phyloP scores from a whole-genome alignment of 2,888 invertebrate genomes.

The Carpatolechia fugitivella region DNA sequence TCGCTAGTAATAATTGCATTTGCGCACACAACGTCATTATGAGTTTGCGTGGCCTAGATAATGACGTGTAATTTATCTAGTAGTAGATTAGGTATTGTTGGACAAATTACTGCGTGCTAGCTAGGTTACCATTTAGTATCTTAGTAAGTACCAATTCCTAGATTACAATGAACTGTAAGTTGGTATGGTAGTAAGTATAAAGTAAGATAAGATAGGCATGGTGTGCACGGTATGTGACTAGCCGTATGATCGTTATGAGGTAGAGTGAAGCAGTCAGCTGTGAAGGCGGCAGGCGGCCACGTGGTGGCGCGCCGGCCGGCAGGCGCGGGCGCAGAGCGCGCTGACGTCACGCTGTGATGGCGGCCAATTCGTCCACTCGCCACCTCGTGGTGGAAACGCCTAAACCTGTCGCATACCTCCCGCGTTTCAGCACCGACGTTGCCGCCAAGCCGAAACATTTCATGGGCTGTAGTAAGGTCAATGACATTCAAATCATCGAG shows the following conservation, averaged over 20 bases:
- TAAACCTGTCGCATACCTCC: conserved; percentile 61
- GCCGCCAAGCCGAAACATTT: conserved; percentile 60
- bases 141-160: too few species aligned
- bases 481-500: conserved; percentile 42
- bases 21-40: conserved; percentile 18
- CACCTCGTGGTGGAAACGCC: conserved; percentile 42
- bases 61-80: conserved; percentile 34
- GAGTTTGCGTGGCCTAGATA: conserved; percentile 33
- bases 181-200: not conserved
- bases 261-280: conserved; percentile 49
- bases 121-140: not conserved
- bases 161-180: not conserved
- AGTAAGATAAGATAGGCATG: not conserved
- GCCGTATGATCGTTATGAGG: not conserved
- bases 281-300: conserved; percentile 52
- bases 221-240: conserved; percentile 15
- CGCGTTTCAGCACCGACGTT: conserved; percentile 59
- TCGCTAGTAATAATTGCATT: conserved; percentile 42
- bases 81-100: not conserved
- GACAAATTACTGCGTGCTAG: not conserved
- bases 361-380: conserved; percentile 12
- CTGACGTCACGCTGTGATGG: conserved; percentile 39
- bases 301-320: conserved; percentile 47
- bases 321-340: conserved; percentile 27
- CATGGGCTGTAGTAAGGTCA: conserved; percentile 50